A percentile compares a stretch with the other conserved stretches of the same genome.
Evolutionary conservation across 2,888 invertebrate genomes (phyloP).

Genomic region (Spodoptera littoralis): DNA sequence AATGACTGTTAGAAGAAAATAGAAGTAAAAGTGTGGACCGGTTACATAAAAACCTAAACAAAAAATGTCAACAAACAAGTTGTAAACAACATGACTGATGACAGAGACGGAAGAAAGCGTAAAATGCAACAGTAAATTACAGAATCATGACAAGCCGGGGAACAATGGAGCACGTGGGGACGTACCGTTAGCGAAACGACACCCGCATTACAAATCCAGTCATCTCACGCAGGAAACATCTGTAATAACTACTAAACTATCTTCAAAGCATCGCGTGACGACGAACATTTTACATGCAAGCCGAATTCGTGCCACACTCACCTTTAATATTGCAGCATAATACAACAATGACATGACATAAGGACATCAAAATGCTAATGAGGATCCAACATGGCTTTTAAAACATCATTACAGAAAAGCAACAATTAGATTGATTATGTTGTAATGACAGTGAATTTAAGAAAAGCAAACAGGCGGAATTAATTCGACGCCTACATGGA

Average conservation of each 20-base stretch:
- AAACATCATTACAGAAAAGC: slow-evolving; percentile 54
- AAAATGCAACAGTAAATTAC: slow-evolving; percentile 59
- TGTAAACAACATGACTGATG: slow-evolving; percentile 45
- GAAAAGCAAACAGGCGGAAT: slow-evolving; percentile 35
- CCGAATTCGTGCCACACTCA: slow-evolving; percentile 60
- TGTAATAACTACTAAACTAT: slow-evolving; percentile 76
- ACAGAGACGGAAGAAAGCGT: slow-evolving; percentile 57
- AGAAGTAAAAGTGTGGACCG: background rate
- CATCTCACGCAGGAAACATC: slow-evolving; percentile 48
- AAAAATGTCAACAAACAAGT: slow-evolving; percentile 19
- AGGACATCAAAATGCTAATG: slow-evolving; percentile 64
- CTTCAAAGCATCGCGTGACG: slow-evolving; percentile 73
- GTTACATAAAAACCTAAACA: background rate
- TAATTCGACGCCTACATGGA: slow-evolving; percentile 58
- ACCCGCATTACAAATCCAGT: slow-evolving; percentile 61
- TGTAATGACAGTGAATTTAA: slow-evolving; percentile 38
- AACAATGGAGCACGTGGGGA: slow-evolving; percentile 76
- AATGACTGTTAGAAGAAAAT: slow-evolving; percentile 7
- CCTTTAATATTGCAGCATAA: slow-evolving; percentile 44
- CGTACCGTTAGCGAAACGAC: slow-evolving; percentile 66
- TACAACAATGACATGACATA: slow-evolving; percentile 64
- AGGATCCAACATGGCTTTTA: slow-evolving; percentile 61
- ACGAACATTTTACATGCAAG: slow-evolving; percentile 62
- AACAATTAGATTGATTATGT: slow-evolving; percentile 48
- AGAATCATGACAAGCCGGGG: slow-evolving; percentile 59